Percentiles rank a stretch among this genome's conserved stretches.
phyloP scores from a whole-genome alignment of 2,888 invertebrate species.

The Drosophila pseudotalamancana region DNA sequence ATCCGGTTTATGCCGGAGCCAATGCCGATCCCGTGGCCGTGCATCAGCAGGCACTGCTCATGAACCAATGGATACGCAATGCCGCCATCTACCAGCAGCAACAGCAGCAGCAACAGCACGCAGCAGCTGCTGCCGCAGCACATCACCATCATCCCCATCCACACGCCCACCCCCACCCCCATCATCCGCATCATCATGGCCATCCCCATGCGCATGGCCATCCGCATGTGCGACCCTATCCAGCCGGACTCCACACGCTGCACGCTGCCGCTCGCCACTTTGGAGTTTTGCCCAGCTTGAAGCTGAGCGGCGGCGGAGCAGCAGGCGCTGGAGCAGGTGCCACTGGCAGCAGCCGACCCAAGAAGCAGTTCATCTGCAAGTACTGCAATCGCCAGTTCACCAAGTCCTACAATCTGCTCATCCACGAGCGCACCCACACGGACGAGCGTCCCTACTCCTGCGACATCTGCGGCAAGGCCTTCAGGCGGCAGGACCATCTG shows the following conservation, averaged over 20 bases:
- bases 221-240: slow-evolving; percentile 75
- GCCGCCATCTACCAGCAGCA: slow-evolving; percentile 87
- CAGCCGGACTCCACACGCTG: slow-evolving; percentile 84
- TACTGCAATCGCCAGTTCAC: slow-evolving; percentile 99
- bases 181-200: slow-evolving; percentile 84
- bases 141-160: slow-evolving; percentile 62
- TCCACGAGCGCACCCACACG: slow-evolving; percentile 98
- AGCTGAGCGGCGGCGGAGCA: slow-evolving; percentile 83
- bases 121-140: slow-evolving; percentile 82
- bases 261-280: slow-evolving; percentile 84
- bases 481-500: slow-evolving; percentile 96
- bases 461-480: slow-evolving; percentile 98
- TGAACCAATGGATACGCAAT: slow-evolving; percentile 91
- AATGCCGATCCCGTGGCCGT: slow-evolving; percentile 85
- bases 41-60: slow-evolving; percentile 86
- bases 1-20: slow-evolving; percentile 62
- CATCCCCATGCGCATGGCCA: slow-evolving; percentile 59
- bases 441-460: slow-evolving; percentile 98
- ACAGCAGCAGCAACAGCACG: slow-evolving; percentile 73
- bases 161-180: slow-evolving; percentile 84
- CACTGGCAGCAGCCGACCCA: slow-evolving; percentile 87
- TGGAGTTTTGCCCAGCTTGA: slow-evolving; percentile 86
- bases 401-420: slow-evolving; percentile 98
- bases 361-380: slow-evolving; percentile 97
- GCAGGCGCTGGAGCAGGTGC: slow-evolving; percentile 71